phyloP scores from a whole-genome alignment of 1,140 invertebrate genomes.

The Bombus consobrinus region DNA sequence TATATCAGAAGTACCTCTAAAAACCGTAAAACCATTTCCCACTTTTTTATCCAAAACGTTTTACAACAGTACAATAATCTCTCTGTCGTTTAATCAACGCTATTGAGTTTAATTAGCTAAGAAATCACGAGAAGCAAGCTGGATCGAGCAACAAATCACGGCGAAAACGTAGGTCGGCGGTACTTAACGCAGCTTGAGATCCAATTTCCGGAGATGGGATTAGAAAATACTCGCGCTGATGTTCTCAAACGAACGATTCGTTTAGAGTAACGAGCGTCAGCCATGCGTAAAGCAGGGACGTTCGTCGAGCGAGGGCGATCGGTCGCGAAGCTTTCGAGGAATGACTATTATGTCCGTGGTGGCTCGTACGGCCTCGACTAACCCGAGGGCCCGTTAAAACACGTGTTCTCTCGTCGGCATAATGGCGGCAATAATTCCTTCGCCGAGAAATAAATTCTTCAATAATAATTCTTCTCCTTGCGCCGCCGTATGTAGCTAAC shows the following conservation, averaged over 20 bases:
- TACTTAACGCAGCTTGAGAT: slow-evolving; percentile 5
- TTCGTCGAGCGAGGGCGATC: slow-evolving; percentile 1
- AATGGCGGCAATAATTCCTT: slow-evolving; percentile 79
- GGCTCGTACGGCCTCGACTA: slow-evolving; percentile 41
- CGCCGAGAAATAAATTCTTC: slow-evolving; percentile 78
- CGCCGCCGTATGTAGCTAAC: slow-evolving; percentile 77
- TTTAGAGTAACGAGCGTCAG: background rate
- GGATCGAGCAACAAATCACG: no score
- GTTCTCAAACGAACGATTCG: slow-evolving; percentile 14
- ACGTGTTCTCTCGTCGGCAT: slow-evolving; percentile 76
- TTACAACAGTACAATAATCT: background rate
- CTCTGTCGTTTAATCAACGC: background rate
- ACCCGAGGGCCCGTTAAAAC: slow-evolving; percentile 73
- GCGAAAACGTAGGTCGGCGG: background rate
- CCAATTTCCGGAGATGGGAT: slow-evolving; percentile 18
- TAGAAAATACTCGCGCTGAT: slow-evolving; percentile 26
- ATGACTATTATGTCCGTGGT: slow-evolving; percentile 67
- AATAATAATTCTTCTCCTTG: slow-evolving; percentile 79
- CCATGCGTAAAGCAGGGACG: background rate
- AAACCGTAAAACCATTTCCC: background rate
- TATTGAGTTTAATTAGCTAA: background rate
- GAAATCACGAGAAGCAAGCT: background rate
- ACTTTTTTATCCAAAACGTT: background rate
- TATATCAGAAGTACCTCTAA: background rate
- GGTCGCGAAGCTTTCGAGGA: slow-evolving; percentile 50